Conservation (phyloP, 2,888 invertebrate species). For the Drosophila buzzatii region DNA sequence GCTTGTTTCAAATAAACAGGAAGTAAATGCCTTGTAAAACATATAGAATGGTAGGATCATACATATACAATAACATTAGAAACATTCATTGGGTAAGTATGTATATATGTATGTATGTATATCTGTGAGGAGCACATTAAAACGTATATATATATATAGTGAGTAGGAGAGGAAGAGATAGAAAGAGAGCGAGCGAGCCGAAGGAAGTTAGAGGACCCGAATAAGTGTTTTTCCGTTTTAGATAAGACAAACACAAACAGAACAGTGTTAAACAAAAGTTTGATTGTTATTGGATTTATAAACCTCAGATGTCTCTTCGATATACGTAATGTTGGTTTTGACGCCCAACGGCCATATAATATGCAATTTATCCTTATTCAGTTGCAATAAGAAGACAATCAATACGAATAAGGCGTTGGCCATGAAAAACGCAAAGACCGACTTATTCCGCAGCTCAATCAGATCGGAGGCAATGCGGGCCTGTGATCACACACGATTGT, state of each 20-base stretch:
- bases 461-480: constrained; percentile 95
- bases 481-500: constrained; percentile 85
- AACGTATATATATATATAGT: constrained; percentile 33
- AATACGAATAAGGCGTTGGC: constrained; percentile 99
- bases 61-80: constrained; percentile 50
- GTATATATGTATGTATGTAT: constrained; percentile 49
- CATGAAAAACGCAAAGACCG: constrained; percentile 99
- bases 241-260: constrained; percentile 66
- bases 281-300: constrained; percentile 59
- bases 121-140: constrained; percentile 50
- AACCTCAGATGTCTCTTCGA: constrained; percentile 97
- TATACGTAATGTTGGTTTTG: constrained; percentile 97
- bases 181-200: constrained; percentile 23
- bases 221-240: constrained; percentile 14
- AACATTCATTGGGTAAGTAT: constrained; percentile 53
- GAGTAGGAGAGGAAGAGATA: constrained; percentile 27
- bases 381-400: constrained; percentile 99
- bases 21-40: constrained; percentile 46
- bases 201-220: constrained; percentile 59
- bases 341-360: constrained; percentile 98
- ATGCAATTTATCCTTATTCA: constrained; percentile 99
- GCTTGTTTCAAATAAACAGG: constrained; percentile 43
- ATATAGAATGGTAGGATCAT: constrained; percentile 20
- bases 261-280: constrained; percentile 18
- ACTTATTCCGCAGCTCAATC: constrained; percentile 97